Conservation (phyloP, 2,113 vertebrate genomes). For the Vulpes vulpes region DNA sequence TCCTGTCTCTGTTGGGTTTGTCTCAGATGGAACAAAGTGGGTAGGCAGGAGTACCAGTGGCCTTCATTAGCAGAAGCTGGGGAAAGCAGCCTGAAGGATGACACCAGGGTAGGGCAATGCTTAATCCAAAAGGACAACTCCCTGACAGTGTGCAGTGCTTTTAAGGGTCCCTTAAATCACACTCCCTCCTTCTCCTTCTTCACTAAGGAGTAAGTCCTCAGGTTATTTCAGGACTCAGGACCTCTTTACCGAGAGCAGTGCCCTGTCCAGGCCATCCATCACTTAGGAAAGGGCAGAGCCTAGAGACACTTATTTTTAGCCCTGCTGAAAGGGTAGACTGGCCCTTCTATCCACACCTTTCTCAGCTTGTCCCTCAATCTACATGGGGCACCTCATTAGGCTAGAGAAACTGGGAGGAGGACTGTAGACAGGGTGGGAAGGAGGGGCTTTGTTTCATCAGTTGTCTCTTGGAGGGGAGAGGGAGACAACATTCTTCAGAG, state of each 20-base stretch:
- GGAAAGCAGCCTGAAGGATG: background rate
- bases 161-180: background rate
- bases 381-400: background rate
- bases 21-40: background rate
- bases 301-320: background rate
- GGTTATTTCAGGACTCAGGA: background rate
- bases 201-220: background rate
- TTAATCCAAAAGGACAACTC: background rate
- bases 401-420: background rate
- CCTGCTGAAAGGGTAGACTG: background rate
- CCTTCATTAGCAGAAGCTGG: background rate
- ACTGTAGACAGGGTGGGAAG: no score
- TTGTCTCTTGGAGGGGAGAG: accelerated
- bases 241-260: background rate
- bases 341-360: background rate
- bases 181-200: background rate
- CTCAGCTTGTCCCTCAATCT: background rate
- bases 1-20: background rate
- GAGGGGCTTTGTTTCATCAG: background rate
- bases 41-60: no score
- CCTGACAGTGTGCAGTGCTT: background rate
- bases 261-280: background rate
- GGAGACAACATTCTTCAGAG: background rate
- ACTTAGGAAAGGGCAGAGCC: no score
- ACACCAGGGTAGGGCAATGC: no score